Base-by-base conservation (phyloP, 2,113 vertebrate species). In the Stomatorhinus ivindoensis region DNA sequence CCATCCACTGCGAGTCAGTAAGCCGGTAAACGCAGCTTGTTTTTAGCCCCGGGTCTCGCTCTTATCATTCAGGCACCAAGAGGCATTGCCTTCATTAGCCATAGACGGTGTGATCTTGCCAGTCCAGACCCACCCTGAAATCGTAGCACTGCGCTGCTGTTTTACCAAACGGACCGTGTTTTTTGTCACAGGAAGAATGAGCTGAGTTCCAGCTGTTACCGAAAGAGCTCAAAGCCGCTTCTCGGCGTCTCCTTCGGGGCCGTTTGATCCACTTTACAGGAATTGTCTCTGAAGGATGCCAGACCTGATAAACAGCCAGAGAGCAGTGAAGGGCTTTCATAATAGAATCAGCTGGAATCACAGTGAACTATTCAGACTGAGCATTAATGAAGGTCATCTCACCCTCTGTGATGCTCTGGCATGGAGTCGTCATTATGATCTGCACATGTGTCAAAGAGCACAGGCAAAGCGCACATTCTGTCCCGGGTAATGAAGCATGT, bases 231-330 rank as follows among this genome's bases (percentile, higher is more conserved):
- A 27, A 50, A 50, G 83, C 47, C 61, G 61, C 0, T 69, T 42
- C 44, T 47, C 82, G 0, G 10, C 21, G 10, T 11, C n/a, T 31
- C 83, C 24, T 48, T 50, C n/a, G 24, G 9, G 47, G 44, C 10
- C 11, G 47, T 48, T 47, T 47, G 83, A 86, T 86, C 83, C 83
- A 86, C 83, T 86, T 86, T 80, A 80, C 35, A 27, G 46, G 83
- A 86, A 48, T 27, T 48, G 83, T 44, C 47, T 47, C 31, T 47
- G n/a, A 86, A 27, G 83, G 11, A 44, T 86, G 83, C 83, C 83
- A 85, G 82, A 44, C 82, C 35, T 42, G 73, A 80, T 42, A 80
- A 80, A 80, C 73, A 80, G 35, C 73, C 35, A 80, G 35, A n/a
- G 31, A 80, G 35, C 73, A 42, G 31, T 39, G 73, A 80, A 19